These are phyloP conservation scores for Varroa destructor DNA, from an alignment of 1,140 invertebrate genomes.

Conservation along the genomic window DNA sequence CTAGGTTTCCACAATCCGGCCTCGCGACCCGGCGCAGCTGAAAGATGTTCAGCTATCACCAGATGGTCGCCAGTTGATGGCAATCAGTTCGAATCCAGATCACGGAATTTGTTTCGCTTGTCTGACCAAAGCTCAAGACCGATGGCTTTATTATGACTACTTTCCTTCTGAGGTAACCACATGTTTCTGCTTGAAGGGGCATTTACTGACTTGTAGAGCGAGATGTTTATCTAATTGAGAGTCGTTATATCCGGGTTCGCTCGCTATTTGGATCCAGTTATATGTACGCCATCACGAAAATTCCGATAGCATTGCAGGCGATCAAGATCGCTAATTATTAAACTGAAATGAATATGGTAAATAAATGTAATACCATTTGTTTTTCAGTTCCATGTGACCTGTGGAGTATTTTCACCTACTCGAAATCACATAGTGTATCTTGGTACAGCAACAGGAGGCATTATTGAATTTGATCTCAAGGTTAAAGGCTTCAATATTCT, in stretches of 20 bases:
- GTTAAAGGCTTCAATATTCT: background rate
- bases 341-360: too few species aligned
- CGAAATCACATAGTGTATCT: constrained; percentile 7
- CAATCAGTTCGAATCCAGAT: constrained; percentile 1
- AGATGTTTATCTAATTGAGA: too few species aligned
- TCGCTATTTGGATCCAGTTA: too few species aligned
- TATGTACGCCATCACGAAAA: too few species aligned
- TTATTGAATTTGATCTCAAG: constrained; percentile 21
- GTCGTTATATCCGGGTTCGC: too few species aligned
- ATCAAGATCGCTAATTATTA: too few species aligned
- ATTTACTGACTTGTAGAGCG: too few species aligned
- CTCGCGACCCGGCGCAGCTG: background rate
- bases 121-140: background rate
- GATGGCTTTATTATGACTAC: constrained; percentile 16
- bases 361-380: background rate
- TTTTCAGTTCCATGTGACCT: constrained; percentile 14
- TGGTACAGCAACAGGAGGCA: background rate
- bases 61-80: constrained; percentile 10
- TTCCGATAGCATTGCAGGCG: too few species aligned
- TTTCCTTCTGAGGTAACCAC: background rate
- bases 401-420: background rate
- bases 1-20: background rate
- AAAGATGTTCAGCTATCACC: background rate
- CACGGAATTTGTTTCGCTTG: constrained; percentile 20
- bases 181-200: too few species aligned